These are phyloP conservation scores for Tetramorium parvispinum DNA, from an alignment of 1,140 invertebrate species.

Conservation along the genomic window DNA sequence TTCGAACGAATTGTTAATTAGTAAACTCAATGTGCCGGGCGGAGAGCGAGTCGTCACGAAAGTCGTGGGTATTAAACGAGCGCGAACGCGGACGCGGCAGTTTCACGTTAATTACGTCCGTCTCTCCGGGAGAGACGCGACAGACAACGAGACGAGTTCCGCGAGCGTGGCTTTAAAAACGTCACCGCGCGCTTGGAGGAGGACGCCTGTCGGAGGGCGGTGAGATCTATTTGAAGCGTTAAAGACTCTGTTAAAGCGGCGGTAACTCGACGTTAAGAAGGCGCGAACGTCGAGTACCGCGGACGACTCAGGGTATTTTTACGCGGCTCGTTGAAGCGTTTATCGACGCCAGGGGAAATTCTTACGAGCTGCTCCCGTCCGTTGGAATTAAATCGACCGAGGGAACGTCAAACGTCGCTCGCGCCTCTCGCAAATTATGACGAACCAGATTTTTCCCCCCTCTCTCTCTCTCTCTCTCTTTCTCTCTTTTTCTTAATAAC, in stretches of 20 bases:
- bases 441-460: neutral
- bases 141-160: slow-evolving; percentile 37
- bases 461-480: too few relatives aligned
- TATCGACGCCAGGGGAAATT: slow-evolving; percentile 61
- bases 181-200: slow-evolving; percentile 58
- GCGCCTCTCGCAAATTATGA: neutral
- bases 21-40: neutral
- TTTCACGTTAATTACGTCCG: slow-evolving; percentile 73
- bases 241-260: slow-evolving; percentile 83
- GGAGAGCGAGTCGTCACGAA: neutral
- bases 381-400: slow-evolving; percentile 42
- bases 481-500: neutral
- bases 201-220: slow-evolving; percentile 54
- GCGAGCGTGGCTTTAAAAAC: slow-evolving; percentile 69
- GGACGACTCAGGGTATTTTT: slow-evolving; percentile 77
- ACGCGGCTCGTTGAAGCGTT: slow-evolving; percentile 73
- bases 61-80: slow-evolving; percentile 30
- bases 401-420: neutral
- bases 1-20: slow-evolving; percentile 33
- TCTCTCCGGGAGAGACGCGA: slow-evolving; percentile 51
- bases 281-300: slow-evolving; percentile 70
- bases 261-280: slow-evolving; percentile 81
- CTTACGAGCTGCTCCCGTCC: slow-evolving; percentile 67
- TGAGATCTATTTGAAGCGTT: slow-evolving; percentile 82
- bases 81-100: slow-evolving; percentile 52